Evolutionary conservation across 2,888 invertebrate genomes (phyloP).

Genomic region (Cephus runcator): DNA sequence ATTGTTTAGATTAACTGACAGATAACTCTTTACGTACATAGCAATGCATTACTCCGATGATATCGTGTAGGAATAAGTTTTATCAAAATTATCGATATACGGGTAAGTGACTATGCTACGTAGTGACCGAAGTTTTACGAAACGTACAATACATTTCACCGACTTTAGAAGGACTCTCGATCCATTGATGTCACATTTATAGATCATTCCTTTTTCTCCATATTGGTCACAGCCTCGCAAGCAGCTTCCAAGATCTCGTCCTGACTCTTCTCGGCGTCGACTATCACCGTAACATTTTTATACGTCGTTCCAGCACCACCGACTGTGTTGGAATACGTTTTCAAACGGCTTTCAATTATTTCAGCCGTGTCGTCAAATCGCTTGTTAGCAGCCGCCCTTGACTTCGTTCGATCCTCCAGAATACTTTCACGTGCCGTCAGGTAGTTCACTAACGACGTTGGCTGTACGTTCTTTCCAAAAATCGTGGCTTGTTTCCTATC

Average conservation of each 20-base stretch:
- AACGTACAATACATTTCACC: background rate
- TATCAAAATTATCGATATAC: background rate
- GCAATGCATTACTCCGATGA: background rate
- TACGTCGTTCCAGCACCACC: conserved; percentile 21
- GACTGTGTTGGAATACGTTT: conserved; percentile 26
- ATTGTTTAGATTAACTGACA: background rate
- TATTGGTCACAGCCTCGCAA: conserved; percentile 19
- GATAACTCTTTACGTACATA: background rate
- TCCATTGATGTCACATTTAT: conserved; percentile 1
- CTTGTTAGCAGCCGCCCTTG: conserved; percentile 22
- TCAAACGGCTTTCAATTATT: conserved; percentile 25
- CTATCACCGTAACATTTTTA: conserved; percentile 21
- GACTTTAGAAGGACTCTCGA: background rate
- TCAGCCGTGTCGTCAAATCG: conserved; percentile 34
- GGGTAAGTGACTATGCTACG: background rate
- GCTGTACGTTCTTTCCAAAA: conserved; percentile 36
- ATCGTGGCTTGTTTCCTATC: conserved; percentile 36
- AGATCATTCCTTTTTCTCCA: background rate
- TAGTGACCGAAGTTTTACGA: background rate
- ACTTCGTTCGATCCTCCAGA: conserved; percentile 30
- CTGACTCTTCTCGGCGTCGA: conserved; percentile 30
- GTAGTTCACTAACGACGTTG: conserved; percentile 38
- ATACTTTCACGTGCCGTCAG: conserved; percentile 35
- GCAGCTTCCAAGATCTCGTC: conserved; percentile 27
- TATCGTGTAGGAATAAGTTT: background rate